Conservation (phyloP, 2,113 vertebrate species). For the Ochotona princeps region DNA sequence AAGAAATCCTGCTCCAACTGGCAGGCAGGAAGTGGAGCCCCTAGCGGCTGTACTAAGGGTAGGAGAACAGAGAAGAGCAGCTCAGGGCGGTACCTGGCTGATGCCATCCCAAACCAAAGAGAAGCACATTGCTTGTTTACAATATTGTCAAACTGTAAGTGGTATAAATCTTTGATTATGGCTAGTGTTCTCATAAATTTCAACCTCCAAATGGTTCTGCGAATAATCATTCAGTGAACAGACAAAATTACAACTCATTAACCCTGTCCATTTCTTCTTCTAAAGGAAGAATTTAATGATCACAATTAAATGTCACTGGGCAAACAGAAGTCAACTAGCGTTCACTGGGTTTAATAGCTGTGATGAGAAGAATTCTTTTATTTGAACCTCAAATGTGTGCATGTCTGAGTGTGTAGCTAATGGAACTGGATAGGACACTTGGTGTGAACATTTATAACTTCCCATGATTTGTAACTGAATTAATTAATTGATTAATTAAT, state of each 20-base stretch:
- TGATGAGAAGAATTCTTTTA: not conserved
- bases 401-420: not conserved
- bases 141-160: not conserved
- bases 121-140: not conserved
- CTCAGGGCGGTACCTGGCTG: not conserved
- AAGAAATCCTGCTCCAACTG: not conserved
- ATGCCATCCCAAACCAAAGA: not conserved
- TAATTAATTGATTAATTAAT: not conserved
- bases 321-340: not conserved
- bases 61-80: not conserved
- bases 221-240: not conserved
- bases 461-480: not conserved
- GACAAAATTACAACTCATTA: not conserved
- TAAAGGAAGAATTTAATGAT: not conserved
- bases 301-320: not conserved
- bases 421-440: not conserved
- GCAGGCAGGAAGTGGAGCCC: not conserved
- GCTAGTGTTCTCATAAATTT: slow-evolving; percentile 7
- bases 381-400: not conserved
- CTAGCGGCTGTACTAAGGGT: not conserved
- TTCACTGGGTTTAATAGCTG: not conserved
- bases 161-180: slow-evolving; percentile 35
- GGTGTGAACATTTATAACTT: not conserved
- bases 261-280: not conserved
- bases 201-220: not conserved